phyloP scores from a whole-genome alignment of 1,140 invertebrate species.

The Heliconius congener region DNA sequence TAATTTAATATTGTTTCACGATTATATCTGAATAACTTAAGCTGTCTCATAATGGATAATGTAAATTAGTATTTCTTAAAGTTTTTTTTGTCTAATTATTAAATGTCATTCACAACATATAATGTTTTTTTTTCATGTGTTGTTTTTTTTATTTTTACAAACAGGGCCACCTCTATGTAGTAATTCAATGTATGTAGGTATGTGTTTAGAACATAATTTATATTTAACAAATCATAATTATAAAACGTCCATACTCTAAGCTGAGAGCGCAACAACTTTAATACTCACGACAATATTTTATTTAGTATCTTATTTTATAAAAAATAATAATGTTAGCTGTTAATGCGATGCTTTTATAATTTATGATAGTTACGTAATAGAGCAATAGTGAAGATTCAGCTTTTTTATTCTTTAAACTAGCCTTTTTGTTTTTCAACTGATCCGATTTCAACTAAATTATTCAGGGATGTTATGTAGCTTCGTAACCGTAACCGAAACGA shows the following conservation, averaged over 20 bases:
- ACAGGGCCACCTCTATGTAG: not conserved
- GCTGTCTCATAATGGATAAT: not conserved
- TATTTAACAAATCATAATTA: not conserved
- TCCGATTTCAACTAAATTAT: not conserved
- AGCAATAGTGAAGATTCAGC: conserved; percentile 26
- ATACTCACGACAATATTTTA: conserved; percentile 39
- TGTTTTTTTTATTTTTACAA: not conserved
- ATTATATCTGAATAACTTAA: not conserved
- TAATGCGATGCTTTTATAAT: conserved; percentile 40
- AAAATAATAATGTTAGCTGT: conserved; percentile 36
- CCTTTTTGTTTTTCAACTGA: conserved; percentile 16
- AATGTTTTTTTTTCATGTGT: not conserved
- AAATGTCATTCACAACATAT: no score
- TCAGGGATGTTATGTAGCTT: not conserved
- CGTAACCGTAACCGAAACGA: no score
- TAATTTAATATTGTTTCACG: not conserved
- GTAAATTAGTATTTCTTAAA: not conserved
- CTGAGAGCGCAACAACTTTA: conserved; percentile 15
- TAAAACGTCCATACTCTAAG: conserved; percentile 1
- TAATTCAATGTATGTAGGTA: conserved; percentile 6
- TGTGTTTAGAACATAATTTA: not conserved
- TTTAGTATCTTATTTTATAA: conserved; percentile 39
- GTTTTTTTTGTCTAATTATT: no score
- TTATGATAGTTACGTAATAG: conserved; percentile 40
- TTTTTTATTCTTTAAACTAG: conserved; percentile 20